Conservation (phyloP, 2,797 vertebrate genomes). For the Xenops minutus region DNA sequence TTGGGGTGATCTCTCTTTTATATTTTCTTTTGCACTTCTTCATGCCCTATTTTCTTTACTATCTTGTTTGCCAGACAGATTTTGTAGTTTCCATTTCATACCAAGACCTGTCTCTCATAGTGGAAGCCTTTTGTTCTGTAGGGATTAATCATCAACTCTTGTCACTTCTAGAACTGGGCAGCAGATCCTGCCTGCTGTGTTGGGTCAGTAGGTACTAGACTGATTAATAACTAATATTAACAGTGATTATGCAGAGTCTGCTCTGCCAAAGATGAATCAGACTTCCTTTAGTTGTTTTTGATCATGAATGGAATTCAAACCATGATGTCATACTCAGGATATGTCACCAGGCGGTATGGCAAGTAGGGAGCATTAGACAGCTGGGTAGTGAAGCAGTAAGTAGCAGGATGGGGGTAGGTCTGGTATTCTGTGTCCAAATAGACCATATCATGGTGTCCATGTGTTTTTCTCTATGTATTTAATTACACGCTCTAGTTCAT, state of each 20-base stretch:
- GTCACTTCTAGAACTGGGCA: neutral
- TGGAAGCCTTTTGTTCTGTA: neutral
- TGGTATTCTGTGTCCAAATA: neutral
- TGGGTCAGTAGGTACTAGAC: neutral
- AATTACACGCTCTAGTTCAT: neutral
- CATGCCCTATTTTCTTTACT: neutral
- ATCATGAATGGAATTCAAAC: neutral
- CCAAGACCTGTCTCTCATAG: neutral
- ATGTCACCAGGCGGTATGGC: neutral
- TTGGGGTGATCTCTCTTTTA: neutral
- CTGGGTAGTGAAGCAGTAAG: fast-evolving
- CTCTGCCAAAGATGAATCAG: neutral
- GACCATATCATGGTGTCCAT: neutral
- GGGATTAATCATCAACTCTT: neutral
- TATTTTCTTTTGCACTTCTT: neutral
- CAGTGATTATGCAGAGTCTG: neutral
- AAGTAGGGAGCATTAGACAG: neutral
- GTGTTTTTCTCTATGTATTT: neutral
- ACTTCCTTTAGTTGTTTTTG: neutral
- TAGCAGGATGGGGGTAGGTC: fast-evolving
- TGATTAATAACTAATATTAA: neutral
- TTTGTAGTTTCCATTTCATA: neutral
- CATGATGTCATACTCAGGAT: neutral
- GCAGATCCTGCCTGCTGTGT: neutral
- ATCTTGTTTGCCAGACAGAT: neutral